These are phyloP conservation scores for Chirona hameri DNA, from an alignment of 2,888 invertebrate species.

Conservation along the genomic window DNA sequence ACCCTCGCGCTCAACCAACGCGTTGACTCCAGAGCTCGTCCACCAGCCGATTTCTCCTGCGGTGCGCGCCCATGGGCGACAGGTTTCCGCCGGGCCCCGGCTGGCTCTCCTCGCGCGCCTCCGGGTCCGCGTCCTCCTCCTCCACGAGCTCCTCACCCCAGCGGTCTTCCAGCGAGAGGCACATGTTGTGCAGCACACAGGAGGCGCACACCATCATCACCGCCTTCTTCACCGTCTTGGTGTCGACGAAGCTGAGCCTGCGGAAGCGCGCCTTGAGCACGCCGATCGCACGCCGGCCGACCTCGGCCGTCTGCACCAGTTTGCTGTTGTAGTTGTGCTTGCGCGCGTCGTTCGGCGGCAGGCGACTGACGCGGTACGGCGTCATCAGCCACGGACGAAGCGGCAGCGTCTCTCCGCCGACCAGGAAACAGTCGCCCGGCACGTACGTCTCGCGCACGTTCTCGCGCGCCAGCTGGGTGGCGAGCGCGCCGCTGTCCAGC, in stretches of 20 bases:
- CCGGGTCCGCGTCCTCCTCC: neutral
- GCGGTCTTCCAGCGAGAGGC: neutral
- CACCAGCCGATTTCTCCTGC: neutral
- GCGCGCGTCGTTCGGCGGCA: neutral
- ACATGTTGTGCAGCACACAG: conserved; percentile 25
- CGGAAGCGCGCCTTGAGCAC: neutral
- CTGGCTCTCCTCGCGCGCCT: neutral
- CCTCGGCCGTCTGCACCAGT: neutral
- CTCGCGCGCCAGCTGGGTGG: neutral
- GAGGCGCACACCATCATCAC: neutral
- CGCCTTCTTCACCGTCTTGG: conserved; percentile 14
- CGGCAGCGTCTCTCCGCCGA: neutral
- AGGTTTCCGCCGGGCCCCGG: neutral
- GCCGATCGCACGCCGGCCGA: neutral
- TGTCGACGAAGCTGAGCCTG: conserved; percentile 6
- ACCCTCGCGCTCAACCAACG: no score
- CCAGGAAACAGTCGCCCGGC: conserved; percentile 22
- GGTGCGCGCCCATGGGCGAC: neutral
- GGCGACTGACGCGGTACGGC: neutral
- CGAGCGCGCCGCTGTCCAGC: neutral
- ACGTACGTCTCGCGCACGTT: neutral
- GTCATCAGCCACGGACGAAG: conserved; percentile 7
- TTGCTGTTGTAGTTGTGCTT: neutral
- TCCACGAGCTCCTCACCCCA: conserved; percentile 6
- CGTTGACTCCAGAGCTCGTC: neutral